Percentiles rank a stretch among this genome's conserved stretches.
phyloP scores from a whole-genome alignment of 2,113 vertebrate species.

The Acrocephalus arundinaceus region DNA sequence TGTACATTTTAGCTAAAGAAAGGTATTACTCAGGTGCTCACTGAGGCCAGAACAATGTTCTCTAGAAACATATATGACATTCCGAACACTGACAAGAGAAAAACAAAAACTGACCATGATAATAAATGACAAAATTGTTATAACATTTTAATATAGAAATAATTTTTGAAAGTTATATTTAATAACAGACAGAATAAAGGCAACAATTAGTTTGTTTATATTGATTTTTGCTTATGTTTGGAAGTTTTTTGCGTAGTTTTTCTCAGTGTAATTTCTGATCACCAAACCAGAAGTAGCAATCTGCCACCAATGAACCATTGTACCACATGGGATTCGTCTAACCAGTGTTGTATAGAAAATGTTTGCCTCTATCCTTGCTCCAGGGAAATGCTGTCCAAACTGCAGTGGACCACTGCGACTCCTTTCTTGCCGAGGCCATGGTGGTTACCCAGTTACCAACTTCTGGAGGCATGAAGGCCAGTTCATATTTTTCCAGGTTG shows the following conservation, averaged over 20 bases:
- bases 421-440: slow-evolving; percentile 79
- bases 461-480: slow-evolving; percentile 84
- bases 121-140: neutral
- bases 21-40: neutral
- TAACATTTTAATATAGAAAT: neutral
- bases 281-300: neutral
- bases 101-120: neutral
- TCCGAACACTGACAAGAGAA: neutral
- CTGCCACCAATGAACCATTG: neutral
- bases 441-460: slow-evolving; percentile 84
- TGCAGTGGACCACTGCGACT: slow-evolving; percentile 75
- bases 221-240: neutral
- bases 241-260: neutral
- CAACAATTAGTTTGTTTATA: neutral
- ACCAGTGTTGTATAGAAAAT: fast-evolving
- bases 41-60: neutral
- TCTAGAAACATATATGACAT: neutral
- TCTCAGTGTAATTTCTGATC: neutral
- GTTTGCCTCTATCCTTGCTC: neutral
- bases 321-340: neutral
- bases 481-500: slow-evolving; percentile 85
- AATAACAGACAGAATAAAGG: neutral
- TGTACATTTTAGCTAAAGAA: neutral
- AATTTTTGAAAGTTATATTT: neutral
- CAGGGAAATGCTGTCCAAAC: slow-evolving; percentile 80